A percentile compares a stretch with the other conserved stretches of the same genome.
phyloP scores from a whole-genome alignment of 2,113 vertebrate genomes.

The Rallus limicola region DNA sequence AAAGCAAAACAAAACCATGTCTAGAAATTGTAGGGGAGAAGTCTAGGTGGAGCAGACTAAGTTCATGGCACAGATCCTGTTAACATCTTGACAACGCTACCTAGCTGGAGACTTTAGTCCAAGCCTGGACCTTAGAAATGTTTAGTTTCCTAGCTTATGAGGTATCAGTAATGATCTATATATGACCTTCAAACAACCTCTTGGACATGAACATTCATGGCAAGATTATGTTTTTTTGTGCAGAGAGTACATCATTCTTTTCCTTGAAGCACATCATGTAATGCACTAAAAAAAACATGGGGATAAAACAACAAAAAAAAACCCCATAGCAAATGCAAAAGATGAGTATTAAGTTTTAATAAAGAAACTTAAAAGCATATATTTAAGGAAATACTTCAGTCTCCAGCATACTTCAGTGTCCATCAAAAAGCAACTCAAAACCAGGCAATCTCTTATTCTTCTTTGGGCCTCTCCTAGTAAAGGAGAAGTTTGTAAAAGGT shows the following conservation, averaged over 20 bases:
- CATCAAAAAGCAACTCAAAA: background rate
- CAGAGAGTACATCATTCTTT: background rate
- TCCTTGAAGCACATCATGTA: background rate
- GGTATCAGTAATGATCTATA: background rate
- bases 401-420: background rate
- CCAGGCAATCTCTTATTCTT: background rate
- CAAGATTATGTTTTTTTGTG: background rate
- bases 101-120: background rate
- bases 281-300: background rate
- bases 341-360: background rate
- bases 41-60: background rate
- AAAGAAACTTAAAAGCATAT: background rate
- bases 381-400: background rate
- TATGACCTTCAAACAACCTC: background rate
- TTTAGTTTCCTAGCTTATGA: background rate
- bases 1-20: background rate
- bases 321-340: background rate
- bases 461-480: background rate
- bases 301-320: background rate
- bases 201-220: background rate
- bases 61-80: background rate
- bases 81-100: background rate
- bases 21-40: background rate
- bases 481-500: background rate
- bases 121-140: background rate